These are phyloP conservation scores for Zaprionus kolodkinae DNA, from an alignment of 1,140 invertebrate species.

Conservation along the genomic window DNA sequence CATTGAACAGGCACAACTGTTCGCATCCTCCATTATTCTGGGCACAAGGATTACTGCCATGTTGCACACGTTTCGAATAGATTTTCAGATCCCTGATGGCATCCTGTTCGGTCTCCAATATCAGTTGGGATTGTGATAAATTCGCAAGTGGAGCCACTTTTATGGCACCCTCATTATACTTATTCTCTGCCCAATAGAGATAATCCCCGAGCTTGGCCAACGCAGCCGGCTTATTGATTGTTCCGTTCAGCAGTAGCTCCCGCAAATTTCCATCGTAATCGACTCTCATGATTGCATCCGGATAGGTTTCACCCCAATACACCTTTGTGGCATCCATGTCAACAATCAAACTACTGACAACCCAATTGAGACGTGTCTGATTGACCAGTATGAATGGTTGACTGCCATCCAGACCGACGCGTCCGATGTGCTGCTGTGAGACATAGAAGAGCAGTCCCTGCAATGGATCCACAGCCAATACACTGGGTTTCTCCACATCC, in stretches of 20 bases:
- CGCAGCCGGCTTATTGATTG: conserved; percentile 91
- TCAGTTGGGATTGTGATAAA: conserved; percentile 85
- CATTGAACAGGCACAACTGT: conserved; percentile 92
- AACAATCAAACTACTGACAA: conserved; percentile 89
- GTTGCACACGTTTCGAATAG: conserved; percentile 86
- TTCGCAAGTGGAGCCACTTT: conserved; percentile 87
- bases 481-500: conserved; percentile 89
- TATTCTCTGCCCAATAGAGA: conserved; percentile 85
- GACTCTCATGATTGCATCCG: conserved; percentile 91
- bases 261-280: conserved; percentile 90
- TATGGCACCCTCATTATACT: conserved; percentile 88
- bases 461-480: conserved; percentile 88
- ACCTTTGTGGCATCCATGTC: conserved; percentile 90
- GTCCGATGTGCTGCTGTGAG: conserved; percentile 92
- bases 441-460: conserved; percentile 91
- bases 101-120: conserved; percentile 87
- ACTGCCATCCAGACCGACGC: conserved; percentile 91
- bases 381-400: conserved; percentile 83
- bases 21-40: conserved; percentile 91
- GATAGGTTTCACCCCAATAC: conserved; percentile 96
- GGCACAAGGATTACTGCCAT: conserved; percentile 88
- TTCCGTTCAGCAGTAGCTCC: conserved; percentile 88
- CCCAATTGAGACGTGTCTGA: conserved; percentile 85
- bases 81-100: conserved; percentile 90
- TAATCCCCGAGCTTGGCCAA: conserved; percentile 80